Evolutionary conservation across 2,797 vertebrate genomes (phyloP).

Genomic region (Myotis daubentonii): DNA sequence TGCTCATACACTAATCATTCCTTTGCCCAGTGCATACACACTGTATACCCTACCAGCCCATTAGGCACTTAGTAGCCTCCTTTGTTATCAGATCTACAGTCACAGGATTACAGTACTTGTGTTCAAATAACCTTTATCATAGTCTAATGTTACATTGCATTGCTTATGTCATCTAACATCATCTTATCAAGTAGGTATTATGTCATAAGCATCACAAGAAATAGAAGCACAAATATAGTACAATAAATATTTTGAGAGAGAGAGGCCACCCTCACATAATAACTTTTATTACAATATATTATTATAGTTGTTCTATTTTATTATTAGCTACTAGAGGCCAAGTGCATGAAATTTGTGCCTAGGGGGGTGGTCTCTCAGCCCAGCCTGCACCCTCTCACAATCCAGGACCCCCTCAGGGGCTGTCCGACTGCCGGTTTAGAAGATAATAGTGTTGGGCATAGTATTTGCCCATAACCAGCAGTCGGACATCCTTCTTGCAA

Average conservation of each 20-base stretch:
- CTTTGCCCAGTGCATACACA: neutral
- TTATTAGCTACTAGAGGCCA: neutral
- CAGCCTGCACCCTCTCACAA: no score
- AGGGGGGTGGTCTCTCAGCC: no score
- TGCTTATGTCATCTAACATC: neutral
- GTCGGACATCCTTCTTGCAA: no score
- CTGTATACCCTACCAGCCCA: no score
- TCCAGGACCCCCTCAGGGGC: no score
- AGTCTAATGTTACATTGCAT: neutral
- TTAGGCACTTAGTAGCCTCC: neutral
- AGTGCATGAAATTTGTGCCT: no score
- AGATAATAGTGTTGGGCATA: no score
- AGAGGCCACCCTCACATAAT: neutral
- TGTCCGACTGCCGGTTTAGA: no score
- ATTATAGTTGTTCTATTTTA: neutral
- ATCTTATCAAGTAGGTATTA: neutral
- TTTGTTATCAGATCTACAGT: neutral
- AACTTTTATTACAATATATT: neutral
- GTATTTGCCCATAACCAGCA: no score
- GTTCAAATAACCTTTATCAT: neutral
- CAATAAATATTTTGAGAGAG: neutral
- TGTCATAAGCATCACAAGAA: neutral
- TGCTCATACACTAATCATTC: neutral
- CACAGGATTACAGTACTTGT: neutral
- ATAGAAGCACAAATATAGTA: neutral